Percentiles rank a stretch among this genome's conserved stretches.
These are phyloP conservation scores for Muraenolepis orangiensis DNA, from an alignment of 2,797 vertebrate genomes.

Conservation along the genomic window DNA sequence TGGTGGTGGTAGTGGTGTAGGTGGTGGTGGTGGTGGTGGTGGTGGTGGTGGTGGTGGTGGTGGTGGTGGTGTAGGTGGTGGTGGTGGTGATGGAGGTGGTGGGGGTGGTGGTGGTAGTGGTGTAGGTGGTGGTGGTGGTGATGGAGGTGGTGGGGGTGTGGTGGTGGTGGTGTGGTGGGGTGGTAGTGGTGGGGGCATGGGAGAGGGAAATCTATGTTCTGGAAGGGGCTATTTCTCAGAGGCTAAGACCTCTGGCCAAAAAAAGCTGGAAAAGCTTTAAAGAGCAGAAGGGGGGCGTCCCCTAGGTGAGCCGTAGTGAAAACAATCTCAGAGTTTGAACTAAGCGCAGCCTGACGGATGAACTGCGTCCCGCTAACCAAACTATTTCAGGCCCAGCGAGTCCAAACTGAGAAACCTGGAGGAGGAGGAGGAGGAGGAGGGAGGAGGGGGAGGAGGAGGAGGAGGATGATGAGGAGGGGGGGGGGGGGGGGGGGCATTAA, in stretches of 20 bases:
- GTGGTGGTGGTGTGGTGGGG: too few species aligned
- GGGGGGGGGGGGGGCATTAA: conserved; percentile 42
- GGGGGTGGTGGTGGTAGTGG: too few species aligned
- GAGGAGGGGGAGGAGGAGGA: too few species aligned
- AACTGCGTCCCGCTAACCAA: conserved; percentile 46
- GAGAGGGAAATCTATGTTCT: not conserved
- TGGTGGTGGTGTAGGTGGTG: not conserved
- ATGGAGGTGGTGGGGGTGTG: too few species aligned
- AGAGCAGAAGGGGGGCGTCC: conserved; percentile 14
- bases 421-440: too few species aligned
- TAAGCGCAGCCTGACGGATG: conserved; percentile 47
- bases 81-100: not conserved
- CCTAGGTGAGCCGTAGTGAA: conserved; percentile 37
- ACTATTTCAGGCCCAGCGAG: conserved; percentile 38
- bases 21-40: conserved; percentile 2
- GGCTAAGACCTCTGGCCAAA: conserved; percentile 11
- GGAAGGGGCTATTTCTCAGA: conserved; percentile 25
- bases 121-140: too few species aligned
- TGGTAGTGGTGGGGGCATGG: too few species aligned
- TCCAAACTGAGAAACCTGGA: conserved; percentile 55
- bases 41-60: conserved; percentile 9
- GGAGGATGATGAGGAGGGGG: too few species aligned
- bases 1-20: too few species aligned
- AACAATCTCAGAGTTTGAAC: conserved; percentile 32
- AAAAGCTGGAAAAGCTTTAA: conserved; percentile 23